Evolutionary conservation across 30 jellyfish, hydroid and myxozoan genomes (phyloP).

Genomic region (Rhopilema esculentum): DNA sequence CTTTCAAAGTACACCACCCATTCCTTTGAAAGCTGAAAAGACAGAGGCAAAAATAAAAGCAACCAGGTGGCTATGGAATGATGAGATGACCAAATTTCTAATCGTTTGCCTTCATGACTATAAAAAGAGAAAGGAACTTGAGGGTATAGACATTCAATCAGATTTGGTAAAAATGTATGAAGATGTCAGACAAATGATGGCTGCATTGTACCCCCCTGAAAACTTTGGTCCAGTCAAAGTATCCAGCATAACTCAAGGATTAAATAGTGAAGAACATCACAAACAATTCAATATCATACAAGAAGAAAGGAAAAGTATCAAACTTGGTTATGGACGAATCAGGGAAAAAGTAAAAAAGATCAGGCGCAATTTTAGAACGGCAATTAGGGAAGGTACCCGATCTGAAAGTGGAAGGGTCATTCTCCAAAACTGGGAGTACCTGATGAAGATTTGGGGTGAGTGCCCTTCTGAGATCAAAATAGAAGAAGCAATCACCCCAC

Average conservation of each 20-base stretch:
- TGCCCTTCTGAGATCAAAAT: conserved; percentile 49
- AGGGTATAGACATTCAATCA: conserved; percentile 63
- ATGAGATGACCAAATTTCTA: conserved; percentile 28
- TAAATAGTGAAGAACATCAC: background rate
- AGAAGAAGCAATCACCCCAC: conserved; percentile 23
- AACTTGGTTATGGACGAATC: conserved; percentile 62
- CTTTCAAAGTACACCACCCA: no score
- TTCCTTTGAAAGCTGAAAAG: no score
- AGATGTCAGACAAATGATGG: conserved; percentile 48
- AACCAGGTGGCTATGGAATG: conserved; percentile 48
- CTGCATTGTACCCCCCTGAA: conserved; percentile 46
- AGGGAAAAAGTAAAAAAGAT: conserved; percentile 2
- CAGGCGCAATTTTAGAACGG: conserved; percentile 42
- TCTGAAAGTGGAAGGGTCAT: conserved; percentile 50
- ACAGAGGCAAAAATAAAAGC: no score
- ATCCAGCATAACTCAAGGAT: no score
- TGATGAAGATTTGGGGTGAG: conserved; percentile 47
- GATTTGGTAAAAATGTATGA: conserved; percentile 58
- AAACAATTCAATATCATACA: background rate
- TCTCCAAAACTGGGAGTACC: conserved; percentile 49
- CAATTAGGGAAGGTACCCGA: conserved; percentile 58
- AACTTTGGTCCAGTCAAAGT: conserved; percentile 50
- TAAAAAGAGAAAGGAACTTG: conserved; percentile 30
- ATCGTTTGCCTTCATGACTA: conserved; percentile 28
- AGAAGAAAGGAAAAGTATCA: conserved; percentile 41